These are phyloP conservation scores for Thalpophila matura DNA, from an alignment of 2,888 invertebrate genomes.

Conservation along the genomic window DNA sequence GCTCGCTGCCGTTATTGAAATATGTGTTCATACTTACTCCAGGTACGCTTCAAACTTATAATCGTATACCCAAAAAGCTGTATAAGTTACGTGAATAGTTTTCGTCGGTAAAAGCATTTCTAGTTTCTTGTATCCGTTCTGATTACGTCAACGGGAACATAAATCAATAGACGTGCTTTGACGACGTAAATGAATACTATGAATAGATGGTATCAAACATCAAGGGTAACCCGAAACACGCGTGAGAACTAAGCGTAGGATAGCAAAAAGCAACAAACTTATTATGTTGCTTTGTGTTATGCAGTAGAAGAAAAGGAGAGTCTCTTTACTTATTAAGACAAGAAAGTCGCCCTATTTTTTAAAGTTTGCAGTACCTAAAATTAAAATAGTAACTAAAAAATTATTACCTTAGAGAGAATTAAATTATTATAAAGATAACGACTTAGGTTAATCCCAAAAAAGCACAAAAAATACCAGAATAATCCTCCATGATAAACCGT, in stretches of 20 bases:
- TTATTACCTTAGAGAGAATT: too few species aligned
- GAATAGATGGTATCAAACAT: slow-evolving; percentile 13
- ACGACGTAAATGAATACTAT: too few species aligned
- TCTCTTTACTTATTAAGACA: too few species aligned
- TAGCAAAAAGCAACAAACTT: slow-evolving; percentile 13
- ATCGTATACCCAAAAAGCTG: slow-evolving; percentile 10
- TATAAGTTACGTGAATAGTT: slow-evolving; percentile 21
- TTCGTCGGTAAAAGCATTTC: slow-evolving; percentile 36
- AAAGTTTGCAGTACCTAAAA: too few species aligned
- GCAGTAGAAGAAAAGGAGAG: neutral
- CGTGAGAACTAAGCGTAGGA: slow-evolving; percentile 21
- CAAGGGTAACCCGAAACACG: slow-evolving; percentile 25
- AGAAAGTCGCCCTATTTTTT: too few species aligned
- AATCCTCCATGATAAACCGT: too few species aligned
- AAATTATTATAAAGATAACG: too few species aligned
- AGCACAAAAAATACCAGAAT: too few species aligned
- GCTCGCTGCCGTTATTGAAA: too few species aligned
- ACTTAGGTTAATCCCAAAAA: too few species aligned
- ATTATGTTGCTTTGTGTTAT: slow-evolving; percentile 9
- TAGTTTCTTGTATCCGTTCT: slow-evolving; percentile 17
- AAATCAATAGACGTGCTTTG: slow-evolving; percentile 31
- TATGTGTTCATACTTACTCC: slow-evolving; percentile 25
- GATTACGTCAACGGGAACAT: slow-evolving; percentile 31
- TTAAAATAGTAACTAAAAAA: too few species aligned
- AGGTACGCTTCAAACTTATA: slow-evolving; percentile 22